Evolutionary conservation across 2,113 vertebrate species (phyloP), one percentile per base, ranked within the genome.

Genomic region (Dasypus novemcinctus): DNA sequence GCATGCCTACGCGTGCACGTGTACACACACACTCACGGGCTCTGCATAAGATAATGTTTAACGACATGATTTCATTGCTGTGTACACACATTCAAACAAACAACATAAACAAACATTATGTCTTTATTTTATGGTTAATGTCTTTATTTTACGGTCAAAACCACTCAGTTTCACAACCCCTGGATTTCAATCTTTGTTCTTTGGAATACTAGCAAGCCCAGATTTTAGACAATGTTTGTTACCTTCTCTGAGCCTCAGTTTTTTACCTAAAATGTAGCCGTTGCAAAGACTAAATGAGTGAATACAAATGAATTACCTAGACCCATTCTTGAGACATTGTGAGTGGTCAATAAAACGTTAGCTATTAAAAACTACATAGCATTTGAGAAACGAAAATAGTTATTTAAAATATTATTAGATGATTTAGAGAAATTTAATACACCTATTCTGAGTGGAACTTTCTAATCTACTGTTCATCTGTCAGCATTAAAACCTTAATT

Each of bases 231-330:
- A 41, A 82, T 23, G 57, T 57, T 41, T 1, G 27, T 38, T 54
- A 63, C 3, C 4, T 7, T 63, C 36, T 87, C 15, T 72, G 31
- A 83, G 7, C n/a, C 59, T 85, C 12, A 17, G 0, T 59, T 66
- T 95, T 46, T 89, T 2, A 57, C 17, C 87, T 64, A 79, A 0
- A 66, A 27, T 36, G 12, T 68, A 54, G 3, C 80, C 41, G 8
- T 63, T 87, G 3, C 49, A 46, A 92, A 94, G 7, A 57, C 43
- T 71, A 63, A 92, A 87, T 64, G 13, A 46, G 2, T n/a, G 69
- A 80, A 76, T 86, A 57, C 12, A 85, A 82, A 89, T 43, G 63
- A 83, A 66, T 85, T 85, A 20, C 21, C 78, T 93, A 94, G 18
- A 83, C 52, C 7, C 49, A 2, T 78, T 74, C 41, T 1, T 83